Conservation (phyloP, 2,888 invertebrate genomes). For the Ditylenchus weischeri region DNA sequence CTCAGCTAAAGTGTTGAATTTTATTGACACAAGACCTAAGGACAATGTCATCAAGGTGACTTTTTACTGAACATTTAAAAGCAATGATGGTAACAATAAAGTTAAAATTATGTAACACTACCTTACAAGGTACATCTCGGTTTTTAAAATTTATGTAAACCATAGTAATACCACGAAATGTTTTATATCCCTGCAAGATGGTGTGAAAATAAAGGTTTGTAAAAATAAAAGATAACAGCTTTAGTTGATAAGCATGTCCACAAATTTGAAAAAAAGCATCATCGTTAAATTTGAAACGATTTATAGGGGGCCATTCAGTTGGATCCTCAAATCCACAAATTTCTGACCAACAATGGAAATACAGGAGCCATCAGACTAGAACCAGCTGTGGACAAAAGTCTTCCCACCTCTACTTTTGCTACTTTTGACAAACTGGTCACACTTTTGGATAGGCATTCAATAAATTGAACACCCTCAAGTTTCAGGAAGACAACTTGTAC, state of each 20-base stretch:
- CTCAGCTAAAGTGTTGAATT: constrained; percentile 46
- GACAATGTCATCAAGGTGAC: constrained; percentile 46
- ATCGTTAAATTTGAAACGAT: no score
- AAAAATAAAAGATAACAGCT: no score
- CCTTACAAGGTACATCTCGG: no score
- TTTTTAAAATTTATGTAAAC: no score
- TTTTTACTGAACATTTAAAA: constrained; percentile 4
- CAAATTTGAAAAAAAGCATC: no score
- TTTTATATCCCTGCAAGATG: no score
- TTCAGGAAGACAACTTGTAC: constrained; percentile 19
- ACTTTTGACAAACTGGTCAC: constrained; percentile 24
- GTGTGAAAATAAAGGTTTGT: no score
- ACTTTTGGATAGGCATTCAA: background rate
- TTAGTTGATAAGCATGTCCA: no score
- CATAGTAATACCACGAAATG: no score
- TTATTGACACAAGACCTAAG: constrained; percentile 45
- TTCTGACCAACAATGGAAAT: constrained; percentile 9
- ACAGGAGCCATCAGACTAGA: background rate
- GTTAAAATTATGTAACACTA: background rate
- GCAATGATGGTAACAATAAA: background rate
- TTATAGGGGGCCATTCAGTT: constrained; percentile 24
- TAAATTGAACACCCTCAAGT: background rate
- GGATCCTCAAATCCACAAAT: constrained; percentile 16
- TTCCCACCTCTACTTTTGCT: constrained; percentile 19
- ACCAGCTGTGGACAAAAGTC: constrained; percentile 3